Base-by-base conservation (phyloP, 2,888 invertebrate species). In the Coecobrya sp. region DNA sequence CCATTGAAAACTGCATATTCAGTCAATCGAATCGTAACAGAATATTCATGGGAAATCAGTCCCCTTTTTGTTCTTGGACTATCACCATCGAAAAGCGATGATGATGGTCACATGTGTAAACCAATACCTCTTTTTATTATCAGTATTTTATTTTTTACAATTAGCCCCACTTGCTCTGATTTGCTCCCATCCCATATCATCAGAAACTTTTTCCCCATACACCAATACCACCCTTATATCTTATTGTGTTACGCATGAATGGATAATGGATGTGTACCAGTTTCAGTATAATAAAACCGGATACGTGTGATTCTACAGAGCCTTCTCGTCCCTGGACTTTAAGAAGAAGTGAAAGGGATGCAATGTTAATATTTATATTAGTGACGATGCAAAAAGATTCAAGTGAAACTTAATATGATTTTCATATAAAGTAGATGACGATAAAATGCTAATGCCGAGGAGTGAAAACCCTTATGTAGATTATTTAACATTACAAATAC, bases 351-450 rank as follows among this genome's bases (percentile, higher is more conserved):
- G 73, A 73, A 76, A 76, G 25, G 45, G 76, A 10, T 45, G 49
- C 55, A 55, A 55, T 73, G 52, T 68, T 16, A 27, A 88, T 45
- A 27, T 68, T 52, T 13, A 86, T 49, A 55, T 86, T 36, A 65
- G 76, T 76, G 55, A 30, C 59, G 70, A 73, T 45, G 65, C 62
- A 36, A 16, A n/a, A 73, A 45, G 10, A 1, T 45, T 52, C 27
- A 81, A 85, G 76, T 86, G 91, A 81, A 91, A 91, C 79, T 91
- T 55, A 81, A 91, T 91, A 90, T n/a, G 42, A 85, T 89, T 73
- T 89, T 84, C 30, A 59, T 62, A 25, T 42, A 42, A 73, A 30
- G 68, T 22, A 36, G 36, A 16, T 42, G 42, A 19, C 7, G 2
- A 70, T 42, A 70, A 49, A 49, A 76, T 73, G 73, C 19, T 84